Base-by-base conservation (phyloP, 2,797 vertebrate genomes). In the Phataginus tricuspis region DNA sequence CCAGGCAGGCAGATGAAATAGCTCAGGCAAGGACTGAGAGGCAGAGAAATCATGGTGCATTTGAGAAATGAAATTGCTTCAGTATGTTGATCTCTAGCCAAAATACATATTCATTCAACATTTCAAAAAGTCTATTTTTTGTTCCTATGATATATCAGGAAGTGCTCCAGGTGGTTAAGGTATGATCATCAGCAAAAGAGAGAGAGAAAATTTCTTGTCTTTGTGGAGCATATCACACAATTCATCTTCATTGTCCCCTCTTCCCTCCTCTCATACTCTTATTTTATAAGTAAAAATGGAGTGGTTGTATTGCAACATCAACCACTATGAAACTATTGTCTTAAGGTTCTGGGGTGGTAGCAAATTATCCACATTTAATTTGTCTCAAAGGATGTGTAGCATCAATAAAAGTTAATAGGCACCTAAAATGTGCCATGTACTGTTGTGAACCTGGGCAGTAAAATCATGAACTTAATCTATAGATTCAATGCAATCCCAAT, bases 21-120 rank as follows among this genome's bases (percentile, higher is more conserved):
- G 37, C 19, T 94, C 66, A 83, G 66, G 63, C 11, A 55, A 86
- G n/a, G 39, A 64, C 23, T 75, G 68, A 51, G n/a, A 45, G 83
- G 5, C 21, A 74, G 87, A 89, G 63, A 91, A 94, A 84, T 39
- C 18, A 45, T 16, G 5, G 8, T 66, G 2, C 55, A 19, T 15
- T 94, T 49, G 31, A 45, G 61, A 93, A 78, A 25, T 77, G 68
- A 95, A 97, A 90, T 93, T 96, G 59, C n/a, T 95, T 96, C 88
- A 92, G 23, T n/a, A 34, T 93, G 80, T 94, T 95, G 80, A 31
- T 74, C 6, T 64, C 39, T 86, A 42, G 69, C 78, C 53, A 86
- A 79, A 85, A 96, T n/a, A 4, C 6, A 37, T 66, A 87, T 42
- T 93, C 31, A 86, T 75, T 77, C 27, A 61, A 64, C 49, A 59